Percentiles rank a stretch among this genome's conserved stretches.
phyloP scores from a whole-genome alignment of 2,113 vertebrate genomes.

The Ancistrus triradiatus region DNA sequence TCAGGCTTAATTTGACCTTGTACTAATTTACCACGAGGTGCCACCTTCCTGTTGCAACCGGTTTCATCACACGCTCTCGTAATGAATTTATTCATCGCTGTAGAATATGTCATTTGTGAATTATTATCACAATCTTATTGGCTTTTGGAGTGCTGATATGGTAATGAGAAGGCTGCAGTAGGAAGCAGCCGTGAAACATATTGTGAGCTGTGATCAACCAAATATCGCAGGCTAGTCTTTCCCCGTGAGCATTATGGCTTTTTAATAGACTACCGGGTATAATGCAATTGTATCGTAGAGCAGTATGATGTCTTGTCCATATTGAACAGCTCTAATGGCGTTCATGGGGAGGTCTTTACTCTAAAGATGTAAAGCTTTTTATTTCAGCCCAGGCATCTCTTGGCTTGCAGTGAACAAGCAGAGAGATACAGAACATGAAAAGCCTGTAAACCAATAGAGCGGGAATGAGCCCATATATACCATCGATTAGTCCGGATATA shows the following conservation, averaged over 20 bases:
- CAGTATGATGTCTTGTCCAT: not conserved
- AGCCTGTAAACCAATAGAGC: too few species aligned
- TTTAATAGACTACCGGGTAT: not conserved
- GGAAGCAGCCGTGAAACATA: not conserved
- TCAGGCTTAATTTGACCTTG: slow-evolving; percentile 7
- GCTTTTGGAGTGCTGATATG: not conserved
- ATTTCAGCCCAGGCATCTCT: slow-evolving; percentile 52
- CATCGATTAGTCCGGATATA: too few species aligned
- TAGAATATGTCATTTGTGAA: not conserved
- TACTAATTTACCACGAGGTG: not conserved
- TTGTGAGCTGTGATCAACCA: not conserved
- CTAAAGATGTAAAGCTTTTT: slow-evolving; percentile 58
- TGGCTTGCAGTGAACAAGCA: slow-evolving; percentile 45
- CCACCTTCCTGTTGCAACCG: not conserved
- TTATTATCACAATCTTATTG: not conserved
- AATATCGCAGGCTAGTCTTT: not conserved
- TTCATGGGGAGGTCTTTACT: slow-evolving; percentile 53
- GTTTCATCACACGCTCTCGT: slow-evolving; percentile 43
- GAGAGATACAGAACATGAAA: too few species aligned
- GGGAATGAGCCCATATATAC: too few species aligned
- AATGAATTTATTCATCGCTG: slow-evolving; percentile 46
- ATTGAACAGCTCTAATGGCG: slow-evolving; percentile 34
- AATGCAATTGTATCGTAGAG: not conserved
- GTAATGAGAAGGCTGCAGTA: not conserved
- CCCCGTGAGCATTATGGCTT: not conserved